Evolutionary conservation across 2,888 invertebrate species (phyloP), one percentile per base, ranked within the genome.

Genomic region (Eurytoma californica): DNA sequence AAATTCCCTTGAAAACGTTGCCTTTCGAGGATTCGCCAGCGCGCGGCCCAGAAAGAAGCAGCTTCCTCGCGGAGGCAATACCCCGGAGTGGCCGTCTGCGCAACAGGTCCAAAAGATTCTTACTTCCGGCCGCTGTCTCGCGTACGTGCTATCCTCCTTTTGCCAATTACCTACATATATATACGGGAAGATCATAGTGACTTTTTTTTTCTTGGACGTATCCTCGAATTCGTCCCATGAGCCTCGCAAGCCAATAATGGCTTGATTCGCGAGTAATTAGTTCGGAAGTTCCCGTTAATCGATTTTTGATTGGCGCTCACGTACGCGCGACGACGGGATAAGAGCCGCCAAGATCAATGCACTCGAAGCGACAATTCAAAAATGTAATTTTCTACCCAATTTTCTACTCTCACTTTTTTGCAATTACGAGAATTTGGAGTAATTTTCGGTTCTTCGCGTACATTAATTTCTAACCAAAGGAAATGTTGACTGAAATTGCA

Each of bases 221-320:
- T 49, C 65, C 67, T 28, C 63, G 24, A 58, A 13, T 47, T 39
- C 58, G 14, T 60, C 24, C 24, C 30, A 14, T 53, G 57, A 12
- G 18, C n/a, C 24, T 55, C 30, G 16, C 61, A 61, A 73, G 81
- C 66, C 82, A 82, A 84, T 84, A 84, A 83, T 84, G 83, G 84
- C 83, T 85, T 82, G 83, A 84, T 84, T 85, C 82, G 75, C 68
- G 70, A 80, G 80, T 83, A 85, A 87, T 86, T 85, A 86, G 82
- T 82, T 83, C 85, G 86, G 86, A 86, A 87, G 83, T 84, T 83
- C 70, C 79, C 39, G 83, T 84, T 83, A 84, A 86, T 86, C 84
- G 86, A 85, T 84, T 85, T 86, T 86, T 83, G 85, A 88, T 87
- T 84, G 84, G 82, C 18, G 7, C 9, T 14, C 28, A 7, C 53